A percentile compares a stretch with the other conserved stretches of the same genome.
These are phyloP conservation scores for Saxidomus purpurata DNA, from an alignment of 1,140 invertebrate genomes.

Conservation along the genomic window DNA sequence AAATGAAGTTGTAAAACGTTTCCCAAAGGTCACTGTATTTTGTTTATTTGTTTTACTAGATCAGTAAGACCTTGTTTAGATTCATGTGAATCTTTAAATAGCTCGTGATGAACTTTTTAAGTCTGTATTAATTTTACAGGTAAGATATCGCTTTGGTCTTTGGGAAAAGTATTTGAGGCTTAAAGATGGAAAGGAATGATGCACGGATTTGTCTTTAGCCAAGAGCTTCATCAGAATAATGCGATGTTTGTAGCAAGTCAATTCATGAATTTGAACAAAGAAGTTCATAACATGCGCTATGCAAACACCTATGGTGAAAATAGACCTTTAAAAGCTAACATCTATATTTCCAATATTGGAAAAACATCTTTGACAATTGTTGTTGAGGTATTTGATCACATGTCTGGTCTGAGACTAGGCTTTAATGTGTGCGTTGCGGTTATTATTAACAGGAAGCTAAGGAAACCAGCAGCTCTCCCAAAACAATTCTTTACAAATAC, in stretches of 20 bases:
- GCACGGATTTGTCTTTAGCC: not conserved
- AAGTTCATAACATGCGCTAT: not conserved
- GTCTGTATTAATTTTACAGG: conserved; percentile 22
- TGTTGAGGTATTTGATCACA: not conserved
- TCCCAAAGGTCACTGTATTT: too few relatives aligned
- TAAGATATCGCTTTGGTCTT: conserved; percentile 15
- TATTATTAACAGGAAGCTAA: not conserved
- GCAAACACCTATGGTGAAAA: not conserved
- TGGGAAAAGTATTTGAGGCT: conserved; percentile 30
- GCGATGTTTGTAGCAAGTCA: conserved; percentile 37
- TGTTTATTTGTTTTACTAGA: too few relatives aligned
- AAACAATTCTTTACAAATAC: not conserved
- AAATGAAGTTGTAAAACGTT: too few relatives aligned
- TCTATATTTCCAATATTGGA: conserved; percentile 13
- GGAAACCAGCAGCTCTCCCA: not conserved
- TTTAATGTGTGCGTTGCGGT: not conserved
- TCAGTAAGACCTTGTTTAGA: not conserved
- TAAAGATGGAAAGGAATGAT: conserved; percentile 24
- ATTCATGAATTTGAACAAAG: not conserved
- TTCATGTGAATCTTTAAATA: too few relatives aligned
- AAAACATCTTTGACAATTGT: conserved; percentile 8
- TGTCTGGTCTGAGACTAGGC: not conserved
- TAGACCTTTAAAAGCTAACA: not conserved
- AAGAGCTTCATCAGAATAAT: not conserved
- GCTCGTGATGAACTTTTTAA: too few relatives aligned